phyloP scores from a whole-genome alignment of 2,888 invertebrate species.

The Pammene fasciana region DNA sequence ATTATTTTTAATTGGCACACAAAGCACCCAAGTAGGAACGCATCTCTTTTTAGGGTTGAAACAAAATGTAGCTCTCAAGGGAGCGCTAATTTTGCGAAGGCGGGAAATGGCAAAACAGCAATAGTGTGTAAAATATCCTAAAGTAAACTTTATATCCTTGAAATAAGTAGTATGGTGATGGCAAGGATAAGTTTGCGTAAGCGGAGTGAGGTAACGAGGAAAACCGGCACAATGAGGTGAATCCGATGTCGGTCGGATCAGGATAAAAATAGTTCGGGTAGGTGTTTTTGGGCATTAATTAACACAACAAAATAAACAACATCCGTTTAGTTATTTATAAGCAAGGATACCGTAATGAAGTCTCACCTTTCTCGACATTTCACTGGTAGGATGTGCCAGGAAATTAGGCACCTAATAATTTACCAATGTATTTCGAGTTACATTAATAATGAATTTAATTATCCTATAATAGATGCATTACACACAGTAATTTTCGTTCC shows the following conservation, averaged over 20 bases:
- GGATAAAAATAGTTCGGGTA: slow-evolving; percentile 32
- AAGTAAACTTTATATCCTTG: slow-evolving; percentile 43
- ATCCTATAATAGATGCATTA: too few relatives aligned
- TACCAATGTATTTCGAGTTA: too few relatives aligned
- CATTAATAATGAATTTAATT: too few relatives aligned
- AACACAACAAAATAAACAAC: slow-evolving; percentile 13
- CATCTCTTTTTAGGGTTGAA: slow-evolving; percentile 50
- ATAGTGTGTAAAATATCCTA: slow-evolving; percentile 42
- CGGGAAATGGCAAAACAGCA: slow-evolving; percentile 47
- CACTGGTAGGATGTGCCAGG: neutral
- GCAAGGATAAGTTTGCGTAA: slow-evolving; percentile 43
- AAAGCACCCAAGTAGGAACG: slow-evolving; percentile 40
- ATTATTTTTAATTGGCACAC: slow-evolving; percentile 41
- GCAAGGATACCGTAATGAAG: slow-evolving; percentile 3
- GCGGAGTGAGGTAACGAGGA: slow-evolving; percentile 43
- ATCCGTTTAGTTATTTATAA: slow-evolving; percentile 10
- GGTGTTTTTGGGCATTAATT: slow-evolving; percentile 27
- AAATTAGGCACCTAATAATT: too few relatives aligned
- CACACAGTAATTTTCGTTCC: neutral
- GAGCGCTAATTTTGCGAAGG: slow-evolving; percentile 50
- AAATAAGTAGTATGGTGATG: slow-evolving; percentile 42
- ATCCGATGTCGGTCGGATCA: slow-evolving; percentile 33
- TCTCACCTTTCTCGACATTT: neutral
- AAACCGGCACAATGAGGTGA: slow-evolving; percentile 43
- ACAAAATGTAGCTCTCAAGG: slow-evolving; percentile 55